Evolutionary conservation across 2,888 invertebrate genomes (phyloP), one percentile per base, ranked within the genome.

Genomic region (Sicus ferrugineus): DNA sequence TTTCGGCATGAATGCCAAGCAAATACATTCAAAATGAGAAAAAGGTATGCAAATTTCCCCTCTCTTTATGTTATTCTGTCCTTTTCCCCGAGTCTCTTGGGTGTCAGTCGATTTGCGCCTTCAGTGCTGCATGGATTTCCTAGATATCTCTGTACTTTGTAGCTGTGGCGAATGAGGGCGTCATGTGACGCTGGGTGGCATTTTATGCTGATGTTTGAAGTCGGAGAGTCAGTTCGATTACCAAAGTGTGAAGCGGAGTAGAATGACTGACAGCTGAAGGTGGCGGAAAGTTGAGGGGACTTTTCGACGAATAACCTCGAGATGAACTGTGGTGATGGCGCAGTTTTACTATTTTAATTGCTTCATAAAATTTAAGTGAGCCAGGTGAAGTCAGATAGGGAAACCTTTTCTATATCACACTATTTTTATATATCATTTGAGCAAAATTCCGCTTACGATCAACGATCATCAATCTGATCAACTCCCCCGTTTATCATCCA

Each of bases 11-110:
- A 71, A 71, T 67, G 59, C 56, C 66, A 62, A 62, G 62, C 69
- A 71, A 66, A 71, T 69, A 66, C 68, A 71, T 71, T 54, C 61
- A 61, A 61, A 71, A 70, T 42, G 28, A 23, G 19, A 54, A 48
- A 52, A 42, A 52, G 3, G 21, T 5, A 54, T 54, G 54, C 23
- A 42, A 66, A 38, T 58, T 42, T 56, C 54, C 23, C n/a, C 3
- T 11, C 28, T 52, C 34, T 23, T n/a, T n/a, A n/a, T n/a, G n/a
- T n/a, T 42, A 28, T 46, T 48, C 31, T 28, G 7, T 34, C 23
- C 31, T 14, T 52, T 50, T 54, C 26, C n/a, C 4, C 52, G 34
- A 26, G 68, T 71, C 66, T 71, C 66, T 68, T 61, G 71, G 68
- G 68, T 71, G 68, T 69, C 68, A 56, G 66, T 46, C 42, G 54